phyloP scores from a whole-genome alignment of 2,888 invertebrate genomes.

The Oithona nana region DNA sequence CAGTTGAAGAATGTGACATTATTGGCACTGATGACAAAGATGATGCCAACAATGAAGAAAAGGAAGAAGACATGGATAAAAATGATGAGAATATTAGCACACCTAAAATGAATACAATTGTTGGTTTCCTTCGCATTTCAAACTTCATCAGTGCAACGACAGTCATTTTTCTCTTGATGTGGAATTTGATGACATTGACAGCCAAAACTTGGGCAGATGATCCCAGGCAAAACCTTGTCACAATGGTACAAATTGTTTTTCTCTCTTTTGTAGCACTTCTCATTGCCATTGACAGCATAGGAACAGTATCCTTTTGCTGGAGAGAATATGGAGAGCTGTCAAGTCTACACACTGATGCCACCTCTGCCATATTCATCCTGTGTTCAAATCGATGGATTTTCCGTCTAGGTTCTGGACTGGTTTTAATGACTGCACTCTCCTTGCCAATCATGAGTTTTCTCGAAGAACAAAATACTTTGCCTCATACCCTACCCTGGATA shows the following conservation, averaged over 20 bases:
- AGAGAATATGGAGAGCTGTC: constrained; percentile 15
- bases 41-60: background rate
- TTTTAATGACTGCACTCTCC: background rate
- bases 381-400: constrained; percentile 9
- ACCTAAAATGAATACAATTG: constrained; percentile 7
- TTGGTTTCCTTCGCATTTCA: constrained; percentile 1
- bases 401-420: background rate
- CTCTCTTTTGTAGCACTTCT: background rate
- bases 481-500: background rate
- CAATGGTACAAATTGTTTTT: background rate
- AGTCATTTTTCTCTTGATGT: background rate
- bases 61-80: background rate
- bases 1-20: too few relatives aligned
- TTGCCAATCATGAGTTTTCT: background rate
- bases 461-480: background rate
- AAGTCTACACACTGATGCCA: constrained; percentile 8
- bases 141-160: background rate
- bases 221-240: background rate
- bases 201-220: background rate
- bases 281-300: constrained; percentile 7
- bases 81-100: background rate
- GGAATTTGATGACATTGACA: background rate
- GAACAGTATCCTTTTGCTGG: constrained; percentile 13
- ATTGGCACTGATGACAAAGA: too few relatives aligned
- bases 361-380: constrained; percentile 8